These are phyloP conservation scores for Athene cunicularia DNA, from an alignment of 2,113 vertebrate species.

Conservation along the genomic window DNA sequence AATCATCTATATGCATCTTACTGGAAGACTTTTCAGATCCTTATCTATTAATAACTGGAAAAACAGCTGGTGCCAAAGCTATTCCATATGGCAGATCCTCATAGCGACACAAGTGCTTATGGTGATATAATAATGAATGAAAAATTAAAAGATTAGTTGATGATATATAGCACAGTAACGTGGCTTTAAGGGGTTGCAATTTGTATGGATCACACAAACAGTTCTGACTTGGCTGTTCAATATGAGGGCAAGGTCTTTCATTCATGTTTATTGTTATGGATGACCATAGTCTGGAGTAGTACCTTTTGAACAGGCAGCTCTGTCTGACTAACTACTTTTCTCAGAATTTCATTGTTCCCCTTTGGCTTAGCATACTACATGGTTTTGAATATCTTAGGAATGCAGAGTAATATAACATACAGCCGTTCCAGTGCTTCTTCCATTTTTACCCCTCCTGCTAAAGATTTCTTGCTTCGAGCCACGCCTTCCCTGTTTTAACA, in stretches of 20 bases:
- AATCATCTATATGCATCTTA: background rate
- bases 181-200: background rate
- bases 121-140: background rate
- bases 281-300: background rate
- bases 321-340: background rate
- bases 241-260: background rate
- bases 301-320: background rate
- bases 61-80: background rate
- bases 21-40: background rate
- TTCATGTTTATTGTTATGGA: background rate
- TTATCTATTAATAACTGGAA: conserved; percentile 7
- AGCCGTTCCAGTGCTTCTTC: background rate
- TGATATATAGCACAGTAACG: background rate
- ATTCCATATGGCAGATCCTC: background rate
- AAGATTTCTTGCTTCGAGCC: background rate
- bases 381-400: background rate
- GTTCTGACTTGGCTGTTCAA: background rate
- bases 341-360: background rate
- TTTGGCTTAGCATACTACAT: background rate
- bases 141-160: background rate
- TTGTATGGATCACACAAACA: background rate
- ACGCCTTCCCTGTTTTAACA: background rate
- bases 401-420: background rate
- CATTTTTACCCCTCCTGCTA: background rate
- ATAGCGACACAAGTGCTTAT: background rate